phyloP scores from a whole-genome alignment of 2,797 vertebrate species.

The Chelmon rostratus region DNA sequence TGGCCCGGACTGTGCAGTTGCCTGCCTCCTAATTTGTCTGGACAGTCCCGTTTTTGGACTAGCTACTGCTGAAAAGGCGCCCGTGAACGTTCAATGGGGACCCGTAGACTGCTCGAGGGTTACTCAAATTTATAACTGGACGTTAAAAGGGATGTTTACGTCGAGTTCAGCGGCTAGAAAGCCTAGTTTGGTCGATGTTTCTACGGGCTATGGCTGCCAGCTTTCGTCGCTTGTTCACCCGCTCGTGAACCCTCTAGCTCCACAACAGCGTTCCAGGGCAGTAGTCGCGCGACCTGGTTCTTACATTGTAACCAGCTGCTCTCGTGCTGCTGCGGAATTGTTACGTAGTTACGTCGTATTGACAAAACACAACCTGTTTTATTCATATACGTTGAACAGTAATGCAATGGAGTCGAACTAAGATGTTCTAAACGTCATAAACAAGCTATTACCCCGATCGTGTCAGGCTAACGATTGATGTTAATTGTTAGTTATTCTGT shows the following conservation, averaged over 20 bases:
- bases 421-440: background rate
- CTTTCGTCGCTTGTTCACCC: constrained; percentile 58
- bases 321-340: constrained; percentile 52
- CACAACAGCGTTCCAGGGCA: constrained; percentile 33
- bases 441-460: background rate
- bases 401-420: background rate
- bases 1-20: constrained; percentile 44
- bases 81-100: background rate
- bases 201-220: constrained; percentile 45
- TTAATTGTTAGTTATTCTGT: background rate
- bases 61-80: constrained; percentile 13
- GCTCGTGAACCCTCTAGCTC: constrained; percentile 66
- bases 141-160: background rate
- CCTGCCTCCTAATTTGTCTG: constrained; percentile 41
- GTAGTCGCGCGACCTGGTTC: constrained; percentile 55
- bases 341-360: constrained; percentile 31
- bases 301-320: constrained; percentile 42
- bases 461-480: background rate
- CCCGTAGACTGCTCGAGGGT: background rate
- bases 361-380: constrained; percentile 10
- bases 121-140: too few relatives aligned
- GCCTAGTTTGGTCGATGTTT: constrained; percentile 34
- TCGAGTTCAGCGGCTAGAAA: constrained; percentile 18
- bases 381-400: background rate
- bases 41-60: constrained; percentile 58